Evolutionary conservation across 2,888 invertebrate genomes (phyloP).

Genomic region (Fragum fragum): DNA sequence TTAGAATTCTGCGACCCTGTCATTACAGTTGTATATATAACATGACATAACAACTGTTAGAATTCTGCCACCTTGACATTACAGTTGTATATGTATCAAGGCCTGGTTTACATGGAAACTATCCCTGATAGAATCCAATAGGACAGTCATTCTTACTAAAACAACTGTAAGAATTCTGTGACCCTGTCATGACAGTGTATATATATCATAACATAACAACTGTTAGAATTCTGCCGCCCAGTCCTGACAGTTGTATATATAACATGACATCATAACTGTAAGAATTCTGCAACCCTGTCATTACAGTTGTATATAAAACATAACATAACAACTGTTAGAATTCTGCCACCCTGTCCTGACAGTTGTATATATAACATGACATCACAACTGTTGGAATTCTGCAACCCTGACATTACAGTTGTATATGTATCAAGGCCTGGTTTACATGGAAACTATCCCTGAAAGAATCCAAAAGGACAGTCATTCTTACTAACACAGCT

Average conservation of each 20-base stretch:
- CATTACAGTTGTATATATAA: slow-evolving; percentile 29
- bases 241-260: slow-evolving; percentile 30
- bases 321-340: slow-evolving; percentile 23
- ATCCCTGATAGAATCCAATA: too few species aligned
- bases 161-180: slow-evolving; percentile 16
- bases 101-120: too few species aligned
- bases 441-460: too few species aligned
- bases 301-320: too few species aligned
- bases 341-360: slow-evolving; percentile 14
- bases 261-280: slow-evolving; percentile 39
- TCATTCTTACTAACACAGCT: slow-evolving; percentile 16
- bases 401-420: too few species aligned
- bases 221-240: slow-evolving; percentile 4
- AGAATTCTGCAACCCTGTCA: slow-evolving; percentile 18
- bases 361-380: slow-evolving; percentile 37
- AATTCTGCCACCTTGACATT: slow-evolving; percentile 15
- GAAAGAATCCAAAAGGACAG: too few species aligned
- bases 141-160: too few species aligned
- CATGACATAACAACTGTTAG: slow-evolving; percentile 39
- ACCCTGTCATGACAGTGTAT: slow-evolving; percentile 30
- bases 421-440: too few species aligned
- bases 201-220: slow-evolving; percentile 17
- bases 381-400: slow-evolving; percentile 35
- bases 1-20: slow-evolving; percentile 2
- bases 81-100: slow-evolving; percentile 38